Evolutionary conservation across 2,113 vertebrate species (phyloP).

Genomic region (Ondatra zibethicus): DNA sequence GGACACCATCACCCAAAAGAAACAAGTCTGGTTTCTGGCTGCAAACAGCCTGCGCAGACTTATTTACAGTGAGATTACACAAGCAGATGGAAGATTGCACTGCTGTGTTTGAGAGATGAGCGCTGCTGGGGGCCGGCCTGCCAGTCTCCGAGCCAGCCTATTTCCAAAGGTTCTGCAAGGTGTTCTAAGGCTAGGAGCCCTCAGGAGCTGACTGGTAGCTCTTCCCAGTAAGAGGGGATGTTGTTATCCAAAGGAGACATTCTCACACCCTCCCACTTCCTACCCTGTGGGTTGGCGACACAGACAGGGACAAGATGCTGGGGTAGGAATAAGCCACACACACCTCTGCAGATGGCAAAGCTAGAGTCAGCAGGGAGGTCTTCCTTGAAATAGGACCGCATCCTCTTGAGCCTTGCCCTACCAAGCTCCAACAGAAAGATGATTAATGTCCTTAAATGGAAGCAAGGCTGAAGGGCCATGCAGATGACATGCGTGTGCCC

Average conservation of each 20-base stretch:
- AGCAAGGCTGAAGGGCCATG: not conserved
- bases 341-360: not conserved
- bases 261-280: not conserved
- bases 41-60: constrained; percentile 58
- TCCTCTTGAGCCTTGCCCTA: not conserved
- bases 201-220: not conserved
- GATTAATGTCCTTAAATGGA: not conserved
- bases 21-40: constrained; percentile 71
- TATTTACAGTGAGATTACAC: constrained; percentile 67
- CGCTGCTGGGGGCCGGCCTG: not conserved
- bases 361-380: not conserved
- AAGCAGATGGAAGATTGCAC: constrained; percentile 43
- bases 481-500: not conserved
- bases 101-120: not conserved
- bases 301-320: not conserved
- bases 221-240: not conserved
- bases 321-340: not conserved
- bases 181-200: not conserved
- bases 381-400: not conserved
- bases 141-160: not conserved
- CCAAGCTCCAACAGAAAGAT: too few relatives aligned
- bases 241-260: not conserved
- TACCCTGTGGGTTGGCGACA: not conserved
- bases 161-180: not conserved
- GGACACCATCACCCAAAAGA: constrained; percentile 60